Base-by-base conservation (phyloP, 2,113 vertebrate genomes). In the Sphyrna mokarran region DNA sequence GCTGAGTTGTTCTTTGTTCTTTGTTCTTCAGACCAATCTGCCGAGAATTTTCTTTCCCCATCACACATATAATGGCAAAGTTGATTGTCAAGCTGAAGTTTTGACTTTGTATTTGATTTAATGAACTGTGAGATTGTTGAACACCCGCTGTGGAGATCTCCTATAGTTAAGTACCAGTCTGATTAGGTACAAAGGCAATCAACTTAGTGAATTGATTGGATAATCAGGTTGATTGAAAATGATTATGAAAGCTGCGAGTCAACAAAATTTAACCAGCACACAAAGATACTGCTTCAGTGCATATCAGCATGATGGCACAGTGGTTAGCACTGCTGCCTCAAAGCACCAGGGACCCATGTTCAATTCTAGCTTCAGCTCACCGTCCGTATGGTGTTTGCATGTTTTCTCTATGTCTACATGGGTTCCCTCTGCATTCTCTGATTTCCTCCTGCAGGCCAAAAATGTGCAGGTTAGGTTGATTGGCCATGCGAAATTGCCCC, bases 11-110 rank as follows among this genome's bases (percentile, higher is more conserved):
- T n/a, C n/a, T n/a, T n/a, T n/a, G n/a, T n/a, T n/a, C n/a, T n/a
- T n/a, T n/a, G n/a, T n/a, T n/a, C n/a, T n/a, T n/a, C n/a, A n/a
- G n/a, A 61, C 33, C 58, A 90, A 72, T 29, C 22, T 54, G 94
- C 40, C 94, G 18, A 2, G 20, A 95, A 9, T 68, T 37, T 94
- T 72, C 40, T 29, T 40, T 70, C 91, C 37, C 20, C 43, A 54
- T 95, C 33, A 54, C 11, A 37, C 69, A 14, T 72, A 7, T n/a
- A 18, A 26, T 76, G 40, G 5, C 22, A 95, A 72, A 72, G 69
- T 54, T 95, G 94, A 72, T 95, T 95, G 69, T 76, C 94, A 29
- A 48, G 43, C 22, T 16, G 33, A 54, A 95, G 40, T 95, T 95
- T 95, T 26, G 6, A 72, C 26, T 95, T 95, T 26, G 16, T 33